These are phyloP conservation scores for Caenorhabditis becei DNA, from an alignment of 2,888 invertebrate species.

Conservation along the genomic window DNA sequence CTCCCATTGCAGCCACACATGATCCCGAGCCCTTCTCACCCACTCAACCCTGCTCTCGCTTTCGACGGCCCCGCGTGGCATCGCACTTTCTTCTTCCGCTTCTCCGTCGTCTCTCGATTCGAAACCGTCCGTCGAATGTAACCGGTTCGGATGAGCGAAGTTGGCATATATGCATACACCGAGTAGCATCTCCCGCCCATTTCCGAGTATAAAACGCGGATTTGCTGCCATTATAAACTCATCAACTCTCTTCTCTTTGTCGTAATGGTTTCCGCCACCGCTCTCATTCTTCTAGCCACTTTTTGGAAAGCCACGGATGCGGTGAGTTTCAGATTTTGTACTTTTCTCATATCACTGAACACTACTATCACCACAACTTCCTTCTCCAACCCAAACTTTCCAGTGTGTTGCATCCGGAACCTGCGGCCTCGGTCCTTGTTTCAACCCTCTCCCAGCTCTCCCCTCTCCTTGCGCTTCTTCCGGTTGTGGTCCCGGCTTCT, in stretches of 20 bases:
- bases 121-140: slow-evolving; percentile 34
- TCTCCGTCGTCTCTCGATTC: slow-evolving; percentile 36
- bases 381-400: slow-evolving; percentile 18
- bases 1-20: too few relatives aligned
- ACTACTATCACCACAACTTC: too few relatives aligned
- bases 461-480: slow-evolving; percentile 64
- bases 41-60: slow-evolving; percentile 27
- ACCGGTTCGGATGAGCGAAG: slow-evolving; percentile 52
- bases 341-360: not conserved
- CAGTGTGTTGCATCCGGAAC: slow-evolving; percentile 79
- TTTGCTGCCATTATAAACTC: slow-evolving; percentile 51
- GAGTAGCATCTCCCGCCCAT: slow-evolving; percentile 50
- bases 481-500: slow-evolving; percentile 71
- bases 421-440: slow-evolving; percentile 73
- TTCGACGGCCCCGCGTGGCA: slow-evolving; percentile 38
- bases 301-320: slow-evolving; percentile 19
- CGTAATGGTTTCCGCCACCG: slow-evolving; percentile 11
- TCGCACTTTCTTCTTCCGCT: slow-evolving; percentile 33
- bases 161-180: slow-evolving; percentile 50
- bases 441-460: slow-evolving; percentile 65
- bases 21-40: slow-evolving; percentile 20
- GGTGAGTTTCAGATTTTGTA: slow-evolving; percentile 7
- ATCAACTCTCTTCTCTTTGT: slow-evolving; percentile 37
- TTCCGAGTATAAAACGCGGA: slow-evolving; percentile 58
- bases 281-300: slow-evolving; percentile 4